Evolutionary conservation across 35 echinoderm and acorn worm genomes (phyloP).

Genomic region (Antedon bifida): DNA sequence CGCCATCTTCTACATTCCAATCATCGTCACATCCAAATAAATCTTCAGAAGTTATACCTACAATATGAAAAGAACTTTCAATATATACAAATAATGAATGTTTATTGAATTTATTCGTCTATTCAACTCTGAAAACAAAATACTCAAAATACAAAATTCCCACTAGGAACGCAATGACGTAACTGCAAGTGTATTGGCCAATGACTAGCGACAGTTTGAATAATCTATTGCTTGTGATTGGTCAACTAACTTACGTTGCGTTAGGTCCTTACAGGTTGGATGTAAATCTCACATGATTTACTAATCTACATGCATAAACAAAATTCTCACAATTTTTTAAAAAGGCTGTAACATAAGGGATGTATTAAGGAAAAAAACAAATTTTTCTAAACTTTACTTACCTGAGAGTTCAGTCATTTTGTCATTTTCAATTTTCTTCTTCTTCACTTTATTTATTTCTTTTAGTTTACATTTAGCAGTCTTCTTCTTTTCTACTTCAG

Average conservation of each 20-base stretch:
- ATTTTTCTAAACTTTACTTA: not conserved
- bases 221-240: too few relatives aligned
- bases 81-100: not conserved
- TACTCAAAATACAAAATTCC: too few relatives aligned
- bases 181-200: too few relatives aligned
- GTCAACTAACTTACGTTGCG: too few relatives aligned
- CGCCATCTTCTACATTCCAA: not conserved
- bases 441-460: not conserved
- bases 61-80: not conserved
- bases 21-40: not conserved
- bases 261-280: too few relatives aligned
- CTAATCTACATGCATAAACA: too few relatives aligned
- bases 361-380: not conserved
- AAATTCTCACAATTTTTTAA: too few relatives aligned
- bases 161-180: too few relatives aligned
- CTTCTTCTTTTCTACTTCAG: not conserved
- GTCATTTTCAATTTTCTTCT: not conserved
- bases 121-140: too few relatives aligned
- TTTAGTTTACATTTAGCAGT: not conserved
- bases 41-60: not conserved
- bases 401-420: not conserved
- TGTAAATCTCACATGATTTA: too few relatives aligned
- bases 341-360: not conserved
- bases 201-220: too few relatives aligned
- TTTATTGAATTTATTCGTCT: too few relatives aligned